Evolutionary conservation across 92 coral and sea anemone species (phyloP), one percentile per base, ranked within the genome.

Genomic region (Umimayanthus kanabou): DNA sequence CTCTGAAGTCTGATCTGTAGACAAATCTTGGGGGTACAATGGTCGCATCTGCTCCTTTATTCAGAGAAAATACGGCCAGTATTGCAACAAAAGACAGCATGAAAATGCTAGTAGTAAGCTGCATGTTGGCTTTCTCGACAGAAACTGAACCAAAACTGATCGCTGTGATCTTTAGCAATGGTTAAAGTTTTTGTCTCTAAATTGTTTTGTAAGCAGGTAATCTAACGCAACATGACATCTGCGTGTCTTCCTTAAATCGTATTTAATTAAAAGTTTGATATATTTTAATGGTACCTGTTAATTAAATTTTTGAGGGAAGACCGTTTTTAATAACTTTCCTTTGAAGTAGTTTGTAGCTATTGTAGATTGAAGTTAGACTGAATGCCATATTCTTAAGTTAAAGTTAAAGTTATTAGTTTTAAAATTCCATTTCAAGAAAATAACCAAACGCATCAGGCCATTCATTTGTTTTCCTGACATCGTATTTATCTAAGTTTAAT

Each of bases 1-100:
- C 61, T 6, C 87, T 26, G 79, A 83, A 83, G 74, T 70, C 87
- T 8, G 87, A 78, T 43, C 87, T 55, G 42, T 42, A 83, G 2
- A 83, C 87, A 71, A 83, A 83, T 2, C 0, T 20, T 10, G 87
- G 87, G 39, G 53, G 57, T 39, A 18, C 75, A 40, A 81, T 81
- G 18, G 28, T 10, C 1, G 58, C 75, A 42, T 28, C 10, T 23
- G 76, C 50, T 13, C 16, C 13, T 39, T 65, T 40, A 26, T 25
- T 64, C 15, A 81, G 22, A 42, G 15, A n/a, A 65, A 39, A n/a
- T 4, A 39, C 49, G 45, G n/a, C 25, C 26, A 75, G 4, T 33
- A 22, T 39, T 75, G 50, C 50, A 11, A 39, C 11, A 43, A 75
- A 75, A n/a, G 79, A 39, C n/a, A 75, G 5, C 49, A 39, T 4